These are phyloP conservation scores for Xiphorhynchus elegans DNA, from an alignment of 2,113 vertebrate genomes.

Conservation along the genomic window DNA sequence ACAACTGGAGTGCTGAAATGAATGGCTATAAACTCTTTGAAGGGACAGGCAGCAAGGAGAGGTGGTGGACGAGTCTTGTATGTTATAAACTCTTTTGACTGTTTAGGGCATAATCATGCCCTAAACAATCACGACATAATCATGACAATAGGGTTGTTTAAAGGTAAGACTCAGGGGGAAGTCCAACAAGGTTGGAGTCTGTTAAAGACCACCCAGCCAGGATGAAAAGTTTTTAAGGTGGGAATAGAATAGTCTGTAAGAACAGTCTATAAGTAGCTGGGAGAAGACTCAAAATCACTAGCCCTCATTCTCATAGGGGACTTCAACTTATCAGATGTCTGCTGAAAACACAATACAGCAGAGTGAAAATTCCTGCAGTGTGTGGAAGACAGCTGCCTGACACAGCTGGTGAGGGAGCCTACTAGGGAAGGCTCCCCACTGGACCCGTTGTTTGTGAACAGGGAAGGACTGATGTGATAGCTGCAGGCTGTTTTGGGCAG, in stretches of 20 bases:
- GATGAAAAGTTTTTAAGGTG: not conserved
- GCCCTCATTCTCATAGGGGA: not conserved
- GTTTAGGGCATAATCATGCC: not conserved
- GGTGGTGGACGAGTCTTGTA: too few species aligned
- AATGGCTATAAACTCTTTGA: not conserved
- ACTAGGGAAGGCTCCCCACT: not conserved
- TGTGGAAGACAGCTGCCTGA: not conserved
- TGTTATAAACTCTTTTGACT: not conserved
- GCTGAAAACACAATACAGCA: not conserved
- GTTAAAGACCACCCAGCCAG: not conserved
- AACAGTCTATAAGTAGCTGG: not conserved
- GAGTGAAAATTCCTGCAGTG: not conserved
- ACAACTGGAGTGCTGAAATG: not conserved
- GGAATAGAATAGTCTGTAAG: too few species aligned
- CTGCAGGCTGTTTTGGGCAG: not conserved
- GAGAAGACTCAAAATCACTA: not conserved
- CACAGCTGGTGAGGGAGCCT: not conserved
- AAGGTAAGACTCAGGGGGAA: not conserved
- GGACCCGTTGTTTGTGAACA: not conserved
- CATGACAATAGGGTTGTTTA: rapidly evolving
- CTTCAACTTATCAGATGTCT: not conserved
- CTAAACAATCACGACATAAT: too few species aligned
- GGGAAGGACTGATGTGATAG: not conserved
- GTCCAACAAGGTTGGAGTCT: not conserved
- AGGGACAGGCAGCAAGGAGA: not conserved